Evolutionary conservation across 1,140 invertebrate species (phyloP).

Genomic region (Kradibia gibbosae): DNA sequence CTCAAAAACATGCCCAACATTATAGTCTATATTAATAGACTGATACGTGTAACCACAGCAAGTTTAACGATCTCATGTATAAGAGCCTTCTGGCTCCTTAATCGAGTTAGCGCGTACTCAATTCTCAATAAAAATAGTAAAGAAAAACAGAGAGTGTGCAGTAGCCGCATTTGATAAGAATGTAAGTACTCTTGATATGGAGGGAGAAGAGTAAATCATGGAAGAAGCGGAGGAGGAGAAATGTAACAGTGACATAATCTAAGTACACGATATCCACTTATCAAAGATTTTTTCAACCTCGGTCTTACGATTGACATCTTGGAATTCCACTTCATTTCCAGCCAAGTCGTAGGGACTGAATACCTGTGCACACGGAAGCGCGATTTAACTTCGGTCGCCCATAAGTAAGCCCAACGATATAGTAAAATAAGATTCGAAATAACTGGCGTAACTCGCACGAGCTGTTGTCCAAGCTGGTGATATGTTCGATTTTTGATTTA

Average conservation of each 20-base stretch:
- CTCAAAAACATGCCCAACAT: not conserved
- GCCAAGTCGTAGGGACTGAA: not conserved
- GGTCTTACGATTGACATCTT: constrained; percentile 56
- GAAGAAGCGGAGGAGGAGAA: not conserved
- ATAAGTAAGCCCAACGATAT: constrained; percentile 45
- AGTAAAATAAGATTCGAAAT: constrained; percentile 63
- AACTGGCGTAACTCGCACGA: constrained; percentile 62
- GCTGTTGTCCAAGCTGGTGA: constrained; percentile 57
- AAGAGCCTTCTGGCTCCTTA: not conserved
- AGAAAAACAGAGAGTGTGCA: no score
- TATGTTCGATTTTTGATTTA: constrained; percentile 2
- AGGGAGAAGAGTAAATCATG: not conserved
- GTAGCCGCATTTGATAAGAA: constrained; percentile 19
- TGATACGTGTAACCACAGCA: not conserved
- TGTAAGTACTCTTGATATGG: constrained; percentile 7
- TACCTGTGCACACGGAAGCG: not conserved
- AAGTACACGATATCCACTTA: constrained; percentile 6
- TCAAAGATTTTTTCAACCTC: constrained; percentile 22
- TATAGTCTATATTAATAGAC: no score
- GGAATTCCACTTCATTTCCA: constrained; percentile 55
- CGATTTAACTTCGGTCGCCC: not conserved
- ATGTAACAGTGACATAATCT: constrained; percentile 29
- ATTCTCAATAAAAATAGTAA: not conserved
- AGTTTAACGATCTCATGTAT: not conserved
- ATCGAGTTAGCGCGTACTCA: not conserved